These are phyloP conservation scores for Carettochelys insculpta DNA, from an alignment of 2,113 vertebrate genomes.

Conservation along the genomic window DNA sequence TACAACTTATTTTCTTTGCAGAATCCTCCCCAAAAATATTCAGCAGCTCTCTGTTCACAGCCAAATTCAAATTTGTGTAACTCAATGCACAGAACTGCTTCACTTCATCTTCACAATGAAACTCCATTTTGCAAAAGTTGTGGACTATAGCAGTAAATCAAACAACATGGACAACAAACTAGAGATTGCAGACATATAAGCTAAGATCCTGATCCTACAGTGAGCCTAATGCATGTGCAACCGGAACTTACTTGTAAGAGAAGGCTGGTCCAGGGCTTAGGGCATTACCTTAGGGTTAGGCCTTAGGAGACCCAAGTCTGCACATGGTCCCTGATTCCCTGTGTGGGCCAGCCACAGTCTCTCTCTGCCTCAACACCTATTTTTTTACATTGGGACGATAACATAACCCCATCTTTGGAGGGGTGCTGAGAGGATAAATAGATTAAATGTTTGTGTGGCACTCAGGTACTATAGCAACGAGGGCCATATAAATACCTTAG, in stretches of 20 bases:
- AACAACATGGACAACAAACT: neutral
- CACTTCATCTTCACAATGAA: neutral
- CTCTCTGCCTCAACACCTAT: neutral
- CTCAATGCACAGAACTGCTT: neutral
- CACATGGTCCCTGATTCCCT: neutral
- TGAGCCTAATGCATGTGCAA: neutral
- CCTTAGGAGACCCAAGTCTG: neutral
- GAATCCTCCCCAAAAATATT: neutral
- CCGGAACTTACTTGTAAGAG: neutral
- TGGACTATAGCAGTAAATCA: neutral
- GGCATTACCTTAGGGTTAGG: no score
- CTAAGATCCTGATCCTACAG: neutral
- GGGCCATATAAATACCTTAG: neutral
- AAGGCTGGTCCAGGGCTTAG: neutral
- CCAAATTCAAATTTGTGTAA: neutral
- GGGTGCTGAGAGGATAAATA: neutral
- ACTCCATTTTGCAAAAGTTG: neutral
- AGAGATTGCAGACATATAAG: neutral
- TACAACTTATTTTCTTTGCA: neutral
- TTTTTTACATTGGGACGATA: neutral
- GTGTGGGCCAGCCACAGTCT: accelerated
- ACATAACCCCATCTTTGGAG: no score
- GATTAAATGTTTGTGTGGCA: neutral
- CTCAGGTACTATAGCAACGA: neutral
- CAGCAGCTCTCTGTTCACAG: neutral